phyloP scores from a whole-genome alignment of 2,888 invertebrate species.

The Hirudinaria manillensis region DNA sequence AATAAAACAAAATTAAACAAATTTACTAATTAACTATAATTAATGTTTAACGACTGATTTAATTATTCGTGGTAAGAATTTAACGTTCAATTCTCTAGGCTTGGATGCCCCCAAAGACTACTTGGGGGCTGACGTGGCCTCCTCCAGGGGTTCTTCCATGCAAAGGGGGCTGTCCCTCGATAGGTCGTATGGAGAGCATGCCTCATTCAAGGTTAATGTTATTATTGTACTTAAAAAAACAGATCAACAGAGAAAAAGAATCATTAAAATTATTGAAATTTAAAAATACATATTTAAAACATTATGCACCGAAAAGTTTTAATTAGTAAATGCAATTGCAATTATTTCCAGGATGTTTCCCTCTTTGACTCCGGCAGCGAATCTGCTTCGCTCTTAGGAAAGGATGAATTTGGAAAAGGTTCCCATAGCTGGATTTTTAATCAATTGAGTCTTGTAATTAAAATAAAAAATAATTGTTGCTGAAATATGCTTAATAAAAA shows the following conservation, averaged over 20 bases:
- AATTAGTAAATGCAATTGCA: not conserved
- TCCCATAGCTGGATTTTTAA: conserved; percentile 25
- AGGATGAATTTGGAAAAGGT: conserved; percentile 27
- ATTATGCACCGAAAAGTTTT: not conserved
- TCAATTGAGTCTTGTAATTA: too few species aligned
- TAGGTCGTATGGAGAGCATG: conserved; percentile 31
- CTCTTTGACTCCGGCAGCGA: conserved; percentile 32
- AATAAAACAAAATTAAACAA: too few species aligned
- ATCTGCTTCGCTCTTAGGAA: conserved; percentile 29
- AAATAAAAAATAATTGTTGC: too few species aligned
- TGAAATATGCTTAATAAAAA: too few species aligned
- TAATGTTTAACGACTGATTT: too few species aligned
- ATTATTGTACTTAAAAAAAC: not conserved
- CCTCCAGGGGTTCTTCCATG: conserved; percentile 32
- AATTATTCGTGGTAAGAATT: too few species aligned
- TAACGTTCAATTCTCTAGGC: too few species aligned
- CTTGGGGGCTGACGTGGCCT: conserved; percentile 27
- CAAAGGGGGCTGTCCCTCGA: conserved; percentile 30
- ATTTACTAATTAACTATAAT: too few species aligned
- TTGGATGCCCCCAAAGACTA: conserved; percentile 24
- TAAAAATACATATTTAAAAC: not conserved
- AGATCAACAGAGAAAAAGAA: not conserved
- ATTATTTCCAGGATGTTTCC: conserved; percentile 23
- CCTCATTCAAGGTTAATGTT: conserved; percentile 27
- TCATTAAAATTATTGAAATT: not conserved